Conservation (phyloP, 2,888 invertebrate species). For the Listrodromus nycthemerus region DNA sequence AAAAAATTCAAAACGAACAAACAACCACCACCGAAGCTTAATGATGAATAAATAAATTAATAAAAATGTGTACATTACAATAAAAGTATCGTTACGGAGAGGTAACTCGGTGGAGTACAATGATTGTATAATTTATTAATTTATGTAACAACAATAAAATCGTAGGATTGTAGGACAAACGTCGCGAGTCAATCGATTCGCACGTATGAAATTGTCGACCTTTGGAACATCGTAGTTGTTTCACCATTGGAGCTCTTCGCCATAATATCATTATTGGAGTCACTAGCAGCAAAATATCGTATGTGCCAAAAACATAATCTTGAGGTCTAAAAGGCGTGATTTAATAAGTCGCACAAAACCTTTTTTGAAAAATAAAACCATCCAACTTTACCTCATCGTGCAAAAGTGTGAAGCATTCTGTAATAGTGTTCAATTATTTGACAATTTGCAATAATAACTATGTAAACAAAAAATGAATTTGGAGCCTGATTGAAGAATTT, state of each 20-base stretch:
- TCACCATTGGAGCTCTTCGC: neutral
- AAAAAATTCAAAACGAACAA: slow-evolving; percentile 73
- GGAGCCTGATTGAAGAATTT: no score
- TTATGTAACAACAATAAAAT: slow-evolving; percentile 53
- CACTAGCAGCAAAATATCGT: slow-evolving; percentile 1
- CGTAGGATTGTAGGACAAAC: slow-evolving; percentile 21
- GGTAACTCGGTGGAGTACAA: slow-evolving; percentile 33
- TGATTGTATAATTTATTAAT: slow-evolving; percentile 60
- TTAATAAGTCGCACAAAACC: neutral
- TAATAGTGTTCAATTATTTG: neutral
- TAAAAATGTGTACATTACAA: slow-evolving; percentile 45
- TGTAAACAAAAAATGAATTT: no score
- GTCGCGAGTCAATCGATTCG: neutral
- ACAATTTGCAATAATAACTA: neutral
- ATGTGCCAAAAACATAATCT: neutral
- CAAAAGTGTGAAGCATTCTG: neutral
- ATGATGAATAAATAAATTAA: neutral
- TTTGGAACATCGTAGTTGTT: slow-evolving; percentile 10
- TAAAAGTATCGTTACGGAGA: neutral
- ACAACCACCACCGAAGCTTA: slow-evolving; percentile 69
- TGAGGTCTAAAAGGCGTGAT: neutral
- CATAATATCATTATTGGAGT: slow-evolving; percentile 4
- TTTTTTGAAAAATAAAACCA: neutral
- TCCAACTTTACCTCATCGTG: neutral
- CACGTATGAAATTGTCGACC: slow-evolving; percentile 5